Evolutionary conservation across 2,797 vertebrate genomes (phyloP).

Genomic region (Tragopan temminckii): DNA sequence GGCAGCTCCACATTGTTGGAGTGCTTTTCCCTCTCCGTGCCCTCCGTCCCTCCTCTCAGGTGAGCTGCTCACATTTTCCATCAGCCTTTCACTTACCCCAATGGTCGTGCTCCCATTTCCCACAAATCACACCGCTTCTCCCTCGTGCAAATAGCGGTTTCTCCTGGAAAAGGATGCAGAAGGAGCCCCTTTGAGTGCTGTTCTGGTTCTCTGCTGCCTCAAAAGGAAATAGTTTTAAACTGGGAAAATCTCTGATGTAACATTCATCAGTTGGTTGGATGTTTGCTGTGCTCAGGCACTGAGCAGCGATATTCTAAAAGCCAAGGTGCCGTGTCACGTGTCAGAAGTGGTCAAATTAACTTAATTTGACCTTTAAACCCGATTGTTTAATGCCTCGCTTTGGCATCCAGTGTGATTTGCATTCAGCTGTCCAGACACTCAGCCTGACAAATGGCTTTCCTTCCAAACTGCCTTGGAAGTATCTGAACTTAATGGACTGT

Average conservation of each 20-base stretch:
- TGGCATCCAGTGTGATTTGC: constrained; percentile 69
- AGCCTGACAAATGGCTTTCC: constrained; percentile 78
- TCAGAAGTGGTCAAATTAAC: constrained; percentile 58
- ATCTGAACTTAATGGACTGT: constrained; percentile 82
- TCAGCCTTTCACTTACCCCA: constrained; percentile 40
- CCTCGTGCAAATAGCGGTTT: not conserved
- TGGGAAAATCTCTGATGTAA: not conserved
- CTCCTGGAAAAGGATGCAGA: not conserved
- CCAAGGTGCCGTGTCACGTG: not conserved
- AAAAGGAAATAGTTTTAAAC: not conserved
- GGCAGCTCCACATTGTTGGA: constrained; percentile 50
- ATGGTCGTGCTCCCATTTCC: constrained; percentile 1
- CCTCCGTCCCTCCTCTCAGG: constrained; percentile 49
- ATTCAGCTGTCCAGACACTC: constrained; percentile 60
- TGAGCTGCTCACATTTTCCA: constrained; percentile 23
- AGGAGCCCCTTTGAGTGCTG: not conserved
- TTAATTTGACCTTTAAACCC: constrained; percentile 74
- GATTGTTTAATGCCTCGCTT: constrained; percentile 55
- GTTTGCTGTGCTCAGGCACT: not conserved
- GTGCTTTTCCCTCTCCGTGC: not conserved
- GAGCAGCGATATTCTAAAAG: not conserved
- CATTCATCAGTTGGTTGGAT: not conserved
- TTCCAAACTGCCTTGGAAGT: constrained; percentile 80
- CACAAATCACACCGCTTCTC: not conserved
- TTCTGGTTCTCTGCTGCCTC: not conserved